Evolutionary conservation across 2,888 invertebrate genomes (phyloP).

Genomic region (Lasioglossum figueresi): DNA sequence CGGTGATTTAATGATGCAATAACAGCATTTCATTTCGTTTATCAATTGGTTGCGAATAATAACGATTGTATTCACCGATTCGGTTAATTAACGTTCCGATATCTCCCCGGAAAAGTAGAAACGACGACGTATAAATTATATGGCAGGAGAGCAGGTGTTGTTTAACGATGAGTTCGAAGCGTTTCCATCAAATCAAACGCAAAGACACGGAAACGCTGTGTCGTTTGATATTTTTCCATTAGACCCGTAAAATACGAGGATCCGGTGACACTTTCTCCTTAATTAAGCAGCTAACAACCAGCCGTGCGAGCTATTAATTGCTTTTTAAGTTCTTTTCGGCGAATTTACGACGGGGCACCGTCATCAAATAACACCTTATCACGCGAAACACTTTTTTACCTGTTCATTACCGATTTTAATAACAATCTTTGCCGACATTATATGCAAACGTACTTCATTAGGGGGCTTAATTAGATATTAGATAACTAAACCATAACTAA

Average conservation of each 20-base stretch:
- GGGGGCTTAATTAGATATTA: constrained; percentile 35
- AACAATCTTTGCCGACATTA: constrained; percentile 21
- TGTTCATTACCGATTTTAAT: constrained; percentile 29
- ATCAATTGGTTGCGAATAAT: neutral
- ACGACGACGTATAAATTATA: neutral
- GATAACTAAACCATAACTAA: constrained; percentile 36
- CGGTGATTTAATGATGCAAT: neutral
- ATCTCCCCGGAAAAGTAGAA: neutral
- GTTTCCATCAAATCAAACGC: neutral
- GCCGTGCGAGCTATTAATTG: constrained; percentile 32
- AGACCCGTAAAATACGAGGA: constrained; percentile 22
- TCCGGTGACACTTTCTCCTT: constrained; percentile 50
- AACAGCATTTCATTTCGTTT: neutral
- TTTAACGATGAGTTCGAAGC: neutral
- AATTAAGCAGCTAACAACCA: constrained; percentile 35
- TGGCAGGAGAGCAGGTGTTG: neutral
- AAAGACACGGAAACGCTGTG: neutral
- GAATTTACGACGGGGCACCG: constrained; percentile 21
- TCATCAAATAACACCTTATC: constrained; percentile 46
- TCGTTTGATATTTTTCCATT: neutral
- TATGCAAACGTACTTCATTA: constrained; percentile 21
- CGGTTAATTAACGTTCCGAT: neutral
- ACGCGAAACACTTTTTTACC: neutral
- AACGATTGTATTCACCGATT: neutral
- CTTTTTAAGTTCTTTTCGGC: neutral